Percentiles rank a stretch among this genome's conserved stretches.
Evolutionary conservation across 2,113 vertebrate species (phyloP).

Genomic region (Halcyon malimbica): DNA sequence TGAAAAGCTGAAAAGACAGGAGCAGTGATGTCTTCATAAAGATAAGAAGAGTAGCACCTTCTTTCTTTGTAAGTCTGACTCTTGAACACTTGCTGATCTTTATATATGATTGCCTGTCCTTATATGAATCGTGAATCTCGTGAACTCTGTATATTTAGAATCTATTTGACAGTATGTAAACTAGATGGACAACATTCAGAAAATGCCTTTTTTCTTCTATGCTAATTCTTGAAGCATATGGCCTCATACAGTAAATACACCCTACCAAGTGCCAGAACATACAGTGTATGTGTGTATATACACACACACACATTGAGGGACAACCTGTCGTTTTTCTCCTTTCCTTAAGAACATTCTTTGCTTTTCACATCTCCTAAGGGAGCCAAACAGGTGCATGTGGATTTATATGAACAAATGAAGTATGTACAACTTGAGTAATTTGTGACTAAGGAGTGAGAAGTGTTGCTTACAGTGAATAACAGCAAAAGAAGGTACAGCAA

Average conservation of each 20-base stretch:
- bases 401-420: slow-evolving; percentile 54
- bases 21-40: background rate
- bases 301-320: slow-evolving; percentile 60
- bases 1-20: background rate
- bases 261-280: slow-evolving; percentile 76
- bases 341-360: slow-evolving; percentile 56
- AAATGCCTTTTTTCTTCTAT: slow-evolving; percentile 69
- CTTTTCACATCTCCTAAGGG: slow-evolving; percentile 46
- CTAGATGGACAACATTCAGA: slow-evolving; percentile 65
- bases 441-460: slow-evolving; percentile 6
- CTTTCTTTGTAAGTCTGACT: background rate
- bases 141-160: slow-evolving; percentile 65
- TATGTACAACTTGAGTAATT: slow-evolving; percentile 24
- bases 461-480: background rate
- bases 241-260: slow-evolving; percentile 71
- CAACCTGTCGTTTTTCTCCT: slow-evolving; percentile 72
- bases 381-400: slow-evolving; percentile 48
- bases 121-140: slow-evolving; percentile 28
- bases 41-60: background rate
- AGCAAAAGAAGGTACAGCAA: background rate
- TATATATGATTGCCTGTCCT: background rate
- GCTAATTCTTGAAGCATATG: slow-evolving; percentile 73
- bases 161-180: slow-evolving; percentile 70
- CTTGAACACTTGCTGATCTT: background rate
- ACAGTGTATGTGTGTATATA: slow-evolving; percentile 59